Evolutionary conservation across 1,140 invertebrate genomes (phyloP).

Genomic region (Papilio glaucus): DNA sequence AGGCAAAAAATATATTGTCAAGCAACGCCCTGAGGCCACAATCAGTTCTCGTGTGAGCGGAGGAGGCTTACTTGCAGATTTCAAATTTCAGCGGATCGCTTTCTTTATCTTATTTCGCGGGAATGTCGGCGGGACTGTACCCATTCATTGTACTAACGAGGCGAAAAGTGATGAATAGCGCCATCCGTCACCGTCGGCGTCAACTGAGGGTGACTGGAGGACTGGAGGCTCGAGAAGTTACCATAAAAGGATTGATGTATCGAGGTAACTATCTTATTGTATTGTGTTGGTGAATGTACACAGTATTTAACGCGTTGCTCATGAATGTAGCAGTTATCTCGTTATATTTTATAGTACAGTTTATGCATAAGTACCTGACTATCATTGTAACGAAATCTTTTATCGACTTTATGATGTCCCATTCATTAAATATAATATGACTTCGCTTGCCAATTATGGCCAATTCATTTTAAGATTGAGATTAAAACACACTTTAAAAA

Average conservation of each 20-base stretch:
- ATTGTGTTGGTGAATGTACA: conserved; percentile 9
- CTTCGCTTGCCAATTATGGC: no score
- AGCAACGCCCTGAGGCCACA: background rate
- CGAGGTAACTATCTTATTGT: background rate
- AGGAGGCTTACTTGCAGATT: background rate
- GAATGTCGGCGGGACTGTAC: conserved; percentile 1
- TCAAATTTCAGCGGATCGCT: background rate
- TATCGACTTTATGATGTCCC: no score
- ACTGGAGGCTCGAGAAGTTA: background rate
- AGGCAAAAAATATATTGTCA: background rate
- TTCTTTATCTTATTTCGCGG: conserved; percentile 4
- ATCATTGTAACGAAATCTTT: no score
- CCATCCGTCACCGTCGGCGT: background rate
- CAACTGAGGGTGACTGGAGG: background rate
- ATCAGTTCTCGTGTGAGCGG: background rate
- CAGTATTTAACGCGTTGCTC: background rate
- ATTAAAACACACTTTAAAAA: no score
- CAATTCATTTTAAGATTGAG: no score
- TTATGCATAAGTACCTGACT: no score
- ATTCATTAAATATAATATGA: no score
- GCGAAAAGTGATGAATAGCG: conserved; percentile 8
- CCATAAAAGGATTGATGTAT: background rate
- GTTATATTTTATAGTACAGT: no score
- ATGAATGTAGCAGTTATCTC: no score
- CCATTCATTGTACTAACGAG: conserved; percentile 12